phyloP scores from a whole-genome alignment of 2,888 invertebrate genomes.

The Diaphora mendica region DNA sequence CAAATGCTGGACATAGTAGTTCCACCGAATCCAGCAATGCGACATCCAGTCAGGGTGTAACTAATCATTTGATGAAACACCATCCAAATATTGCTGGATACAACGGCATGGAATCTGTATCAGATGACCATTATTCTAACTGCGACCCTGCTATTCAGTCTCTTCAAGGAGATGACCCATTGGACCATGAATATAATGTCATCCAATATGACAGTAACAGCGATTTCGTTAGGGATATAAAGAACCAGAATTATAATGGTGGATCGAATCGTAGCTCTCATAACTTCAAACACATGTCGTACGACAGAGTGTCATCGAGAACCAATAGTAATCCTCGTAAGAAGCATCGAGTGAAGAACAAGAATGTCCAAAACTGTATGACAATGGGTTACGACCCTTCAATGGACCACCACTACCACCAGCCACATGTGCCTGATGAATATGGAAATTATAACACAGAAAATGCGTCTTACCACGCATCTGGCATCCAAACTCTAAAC shows the following conservation, averaged over 20 bases:
- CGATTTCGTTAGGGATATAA: conserved; percentile 82
- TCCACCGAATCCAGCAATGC: conserved; percentile 85
- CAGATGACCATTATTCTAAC: conserved; percentile 84
- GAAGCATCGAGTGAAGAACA: conserved; percentile 82
- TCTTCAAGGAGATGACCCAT: conserved; percentile 80
- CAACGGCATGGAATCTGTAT: conserved; percentile 82
- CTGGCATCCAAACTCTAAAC: conserved; percentile 82
- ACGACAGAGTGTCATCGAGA: conserved; percentile 82
- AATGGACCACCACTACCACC: conserved; percentile 82
- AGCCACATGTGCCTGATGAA: conserved; percentile 83
- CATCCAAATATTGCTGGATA: conserved; percentile 79
- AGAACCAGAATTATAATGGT: conserved; percentile 85
- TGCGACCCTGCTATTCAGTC: conserved; percentile 84
- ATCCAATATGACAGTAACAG: conserved; percentile 84
- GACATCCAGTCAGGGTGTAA: conserved; percentile 82
- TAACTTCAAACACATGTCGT: conserved; percentile 85
- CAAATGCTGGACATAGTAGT: conserved; percentile 84
- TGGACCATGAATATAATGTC: conserved; percentile 85
- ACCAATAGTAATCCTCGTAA: conserved; percentile 84
- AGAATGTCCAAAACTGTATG: conserved; percentile 86
- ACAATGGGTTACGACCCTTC: conserved; percentile 87
- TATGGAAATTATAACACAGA: conserved; percentile 82
- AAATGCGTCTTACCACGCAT: conserved; percentile 83
- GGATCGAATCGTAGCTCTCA: conserved; percentile 83
- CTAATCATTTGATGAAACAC: conserved; percentile 83